Base-by-base conservation (phyloP, 2,797 vertebrate species). In the Crypturellus tataupa region DNA sequence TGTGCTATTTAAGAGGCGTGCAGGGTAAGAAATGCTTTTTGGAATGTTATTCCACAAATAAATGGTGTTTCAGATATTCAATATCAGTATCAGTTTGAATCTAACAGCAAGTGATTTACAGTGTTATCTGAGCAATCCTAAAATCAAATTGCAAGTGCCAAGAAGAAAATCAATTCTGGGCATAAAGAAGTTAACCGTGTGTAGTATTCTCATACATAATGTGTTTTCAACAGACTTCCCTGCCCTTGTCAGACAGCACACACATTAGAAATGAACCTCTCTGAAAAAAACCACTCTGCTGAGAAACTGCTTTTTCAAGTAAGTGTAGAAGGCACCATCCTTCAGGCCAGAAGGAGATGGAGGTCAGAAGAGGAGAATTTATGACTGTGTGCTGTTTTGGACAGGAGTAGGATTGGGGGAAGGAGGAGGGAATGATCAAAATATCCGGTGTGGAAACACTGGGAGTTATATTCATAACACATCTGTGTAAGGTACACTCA, bases 381-480 rank as follows among this genome's bases (percentile, higher is more conserved):
- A 91, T 78, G 85, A 12, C 47, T 47, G 31, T 64, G 2, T 83
- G 51, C 69, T 92, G 7, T 95, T 95, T 94, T 93, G 92, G 90
- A 71, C 0, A 0, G 68, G 69, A 25, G 31, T 2, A 18, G 39
- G 58, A 39, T 78, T 46, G 55, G 71, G 80, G 53, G 35, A n/a
- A 80, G 80, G 72, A 80, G 73, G 63, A 51, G 80, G 51, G 68
- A 93, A 78, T 5, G 44, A 82, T 93, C 18, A 72, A 82, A 93
- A 94, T 96, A 80, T 83, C 80, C 79, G 84, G 71, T 76, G 60
- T 89, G 92, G 96, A 96, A 96, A 96, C 81, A 85, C n/a, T 44
- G 25, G 4, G 83, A 97, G 97, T 97, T 98, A 97, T 97, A 95
- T 97, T 97, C 90, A 93, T 97, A 96, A 93, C 89, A 90, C 95